Base-by-base conservation (phyloP, 1,140 invertebrate genomes). In the Hylaeus volcanicus region DNA sequence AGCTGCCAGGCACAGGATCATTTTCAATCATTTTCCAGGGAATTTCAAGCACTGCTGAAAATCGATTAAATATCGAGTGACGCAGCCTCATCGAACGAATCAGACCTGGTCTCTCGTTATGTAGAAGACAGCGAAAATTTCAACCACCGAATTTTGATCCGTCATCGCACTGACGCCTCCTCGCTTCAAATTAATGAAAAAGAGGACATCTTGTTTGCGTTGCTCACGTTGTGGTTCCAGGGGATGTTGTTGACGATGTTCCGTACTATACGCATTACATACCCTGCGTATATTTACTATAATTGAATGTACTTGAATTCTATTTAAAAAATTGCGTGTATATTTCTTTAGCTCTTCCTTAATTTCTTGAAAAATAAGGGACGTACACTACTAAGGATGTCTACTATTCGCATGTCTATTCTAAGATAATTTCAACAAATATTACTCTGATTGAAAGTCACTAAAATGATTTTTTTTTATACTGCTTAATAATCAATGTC, bases 11-110 rank as follows among this genome's bases (percentile, higher is more conserved):
- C 26, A 66, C 84, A 85, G 71, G 68, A 84, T 86, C 79, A 86
- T 86, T 85, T 86, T 79, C 84, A 85, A 85, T 85, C 74, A 85
- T 86, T 85, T 86, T 78, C 79, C 64, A 48, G 72, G 60, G 61
- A 66, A 66, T 78, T 86, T 85, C 79, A 68, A 78, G 76, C 73
- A 58, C 74, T 64, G 71, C 53, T 69, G 70, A 74, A 81, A 82
- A 83, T 85, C 83, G 73, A 86, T 86, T 75, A 84, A 85, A 84
- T 58, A 85, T 85, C 58, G 58, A 84, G 83, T 74, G 83, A 45
- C 45, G 58, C 72, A 63, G 65, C 73, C 79, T 73, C 73, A 64
- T 73, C 63, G 69, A 48, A 69, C 56, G n/a, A 85, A 76, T 86
- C 45, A 48, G 5, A 48, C 45, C 6, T 76, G 68, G 74, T 61